Base-by-base conservation (phyloP, 2,888 invertebrate species). In the Plemyria rubiginata region DNA sequence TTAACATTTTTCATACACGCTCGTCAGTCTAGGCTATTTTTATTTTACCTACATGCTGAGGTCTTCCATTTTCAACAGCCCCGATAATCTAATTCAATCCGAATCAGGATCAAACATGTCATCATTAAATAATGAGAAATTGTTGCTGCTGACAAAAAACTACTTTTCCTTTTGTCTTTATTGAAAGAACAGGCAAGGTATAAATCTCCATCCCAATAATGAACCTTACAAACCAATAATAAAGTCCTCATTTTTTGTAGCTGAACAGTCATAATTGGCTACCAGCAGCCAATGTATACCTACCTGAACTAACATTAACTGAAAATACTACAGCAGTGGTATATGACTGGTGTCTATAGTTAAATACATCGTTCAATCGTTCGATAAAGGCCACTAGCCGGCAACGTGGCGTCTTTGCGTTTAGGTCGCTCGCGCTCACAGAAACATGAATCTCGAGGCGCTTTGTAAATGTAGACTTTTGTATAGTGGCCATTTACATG, bases 381-480 rank as follows among this genome's bases (percentile, higher is more conserved):
- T 77, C 75, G 74, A 80, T 78, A 82, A 80, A 80, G 69, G 73
- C 78, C 74, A 76, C 79, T 80, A 74, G 72, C 72, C 75, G 75
- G 73, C 76, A 78, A 78, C 75, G 70, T 71, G 77, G 74, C 80
- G n/a, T 77, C 76, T 80, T 80, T 76, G 70, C 74, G 75, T 78
- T 74, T 75, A 76, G 72, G 75, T 73, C 68, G 73, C 71, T 75
- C 72, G 76, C 70, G 73, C 71, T 75, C 72, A 76, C 73, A 80
- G 78, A 76, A 82, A 82, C 80, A 82, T 77, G 75, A 78, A 70
- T 75, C 75, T 71, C 72, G 75, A 75, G 76, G 76, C 73, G 76
- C 79, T 81, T 80, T 79, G 80, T 79, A 79, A 77, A 78, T 75
- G 75, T 78, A 73, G 73, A 73, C 78, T 78, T 78, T 75, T 70